These are phyloP conservation scores for Poeciliopsis paucimaculata DNA, from an alignment of 2,797 vertebrate genomes.

Conservation along the genomic window DNA sequence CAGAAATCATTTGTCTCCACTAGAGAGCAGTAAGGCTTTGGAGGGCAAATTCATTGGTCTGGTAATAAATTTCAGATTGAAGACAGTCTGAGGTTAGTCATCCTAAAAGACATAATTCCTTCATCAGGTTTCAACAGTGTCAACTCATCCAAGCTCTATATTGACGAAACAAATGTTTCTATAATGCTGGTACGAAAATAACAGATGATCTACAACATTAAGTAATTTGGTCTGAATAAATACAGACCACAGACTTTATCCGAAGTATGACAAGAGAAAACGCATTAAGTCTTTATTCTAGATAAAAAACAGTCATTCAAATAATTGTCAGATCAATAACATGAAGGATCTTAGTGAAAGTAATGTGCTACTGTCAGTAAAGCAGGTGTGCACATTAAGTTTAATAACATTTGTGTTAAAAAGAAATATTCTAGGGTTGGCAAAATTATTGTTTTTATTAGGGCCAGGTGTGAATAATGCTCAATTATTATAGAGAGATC, in stretches of 20 bases:
- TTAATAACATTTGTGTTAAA: neutral
- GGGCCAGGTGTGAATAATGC: neutral
- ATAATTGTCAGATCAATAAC: neutral
- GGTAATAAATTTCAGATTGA: neutral
- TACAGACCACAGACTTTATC: neutral
- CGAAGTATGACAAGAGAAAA: neutral
- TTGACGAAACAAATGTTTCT: neutral
- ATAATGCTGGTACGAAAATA: neutral
- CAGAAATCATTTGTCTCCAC: constrained; percentile 39
- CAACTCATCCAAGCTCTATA: neutral
- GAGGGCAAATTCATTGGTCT: constrained; percentile 34
- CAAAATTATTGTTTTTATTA: neutral
- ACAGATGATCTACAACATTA: neutral
- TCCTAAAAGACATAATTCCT: neutral
- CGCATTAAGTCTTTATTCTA: neutral
- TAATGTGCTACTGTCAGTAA: neutral
- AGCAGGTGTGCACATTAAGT: neutral
- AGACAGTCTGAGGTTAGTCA: neutral
- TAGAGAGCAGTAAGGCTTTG: constrained; percentile 46
- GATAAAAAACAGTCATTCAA: neutral
- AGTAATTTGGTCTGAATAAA: neutral
- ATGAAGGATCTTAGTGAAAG: neutral
- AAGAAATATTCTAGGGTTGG: neutral
- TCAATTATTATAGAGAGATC: neutral
- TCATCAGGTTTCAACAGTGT: neutral